Evolutionary conservation across 2,888 invertebrate genomes (phyloP).

Genomic region (Liodrosophila aerea): DNA sequence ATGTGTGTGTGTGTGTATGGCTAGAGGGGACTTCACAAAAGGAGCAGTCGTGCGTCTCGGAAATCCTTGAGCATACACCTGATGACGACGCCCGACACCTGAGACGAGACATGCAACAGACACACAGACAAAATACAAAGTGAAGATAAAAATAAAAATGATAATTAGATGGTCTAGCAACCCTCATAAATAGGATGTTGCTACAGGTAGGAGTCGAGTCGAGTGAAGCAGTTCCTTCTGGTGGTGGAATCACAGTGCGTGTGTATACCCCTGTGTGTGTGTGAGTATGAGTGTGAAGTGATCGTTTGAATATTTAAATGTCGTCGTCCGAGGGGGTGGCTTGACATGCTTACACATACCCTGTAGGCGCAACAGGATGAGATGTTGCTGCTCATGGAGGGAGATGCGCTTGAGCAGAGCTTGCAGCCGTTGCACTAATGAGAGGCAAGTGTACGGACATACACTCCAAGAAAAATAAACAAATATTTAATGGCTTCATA

Average conservation of each 20-base stretch:
- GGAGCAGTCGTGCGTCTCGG: conserved; percentile 60
- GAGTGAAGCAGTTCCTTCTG: conserved; percentile 9
- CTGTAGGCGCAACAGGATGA: conserved; percentile 32
- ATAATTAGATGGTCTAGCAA: conserved; percentile 74
- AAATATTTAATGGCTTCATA: too few relatives aligned
- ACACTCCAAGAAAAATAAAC: neutral
- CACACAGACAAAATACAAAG: neutral
- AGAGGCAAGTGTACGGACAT: conserved; percentile 20
- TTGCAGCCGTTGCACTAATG: conserved; percentile 58
- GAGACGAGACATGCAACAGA: conserved; percentile 29
- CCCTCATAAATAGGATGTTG: conserved; percentile 46
- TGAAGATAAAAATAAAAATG: conserved; percentile 51
- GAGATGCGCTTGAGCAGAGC: conserved; percentile 56
- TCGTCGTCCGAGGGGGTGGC: conserved; percentile 49
- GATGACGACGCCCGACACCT: conserved; percentile 65
- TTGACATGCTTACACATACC: conserved; percentile 7
- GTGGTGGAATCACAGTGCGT: conserved; percentile 69
- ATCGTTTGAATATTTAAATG: conserved; percentile 75
- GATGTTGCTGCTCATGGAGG: conserved; percentile 12
- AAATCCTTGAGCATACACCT: conserved; percentile 65
- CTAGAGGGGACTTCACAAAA: conserved; percentile 41
- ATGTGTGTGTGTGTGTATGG: neutral
- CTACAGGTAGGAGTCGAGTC: conserved; percentile 31
- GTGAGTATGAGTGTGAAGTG: conserved; percentile 62
- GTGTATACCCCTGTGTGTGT: conserved; percentile 31